A percentile compares a stretch with the other conserved stretches of the same genome.
Evolutionary conservation across 2,888 invertebrate species (phyloP).

Genomic region (Caradrina kadenii): DNA sequence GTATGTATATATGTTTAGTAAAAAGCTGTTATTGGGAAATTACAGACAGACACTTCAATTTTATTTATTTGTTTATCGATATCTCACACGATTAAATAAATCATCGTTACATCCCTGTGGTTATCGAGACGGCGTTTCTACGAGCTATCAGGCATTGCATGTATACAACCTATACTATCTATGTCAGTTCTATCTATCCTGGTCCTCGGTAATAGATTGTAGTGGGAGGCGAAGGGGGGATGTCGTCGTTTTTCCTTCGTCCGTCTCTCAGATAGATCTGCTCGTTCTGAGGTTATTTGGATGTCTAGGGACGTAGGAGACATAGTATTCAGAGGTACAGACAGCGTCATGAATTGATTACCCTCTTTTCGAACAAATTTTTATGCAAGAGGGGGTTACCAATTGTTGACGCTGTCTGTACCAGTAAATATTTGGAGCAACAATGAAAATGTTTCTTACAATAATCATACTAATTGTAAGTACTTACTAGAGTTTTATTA

Average conservation of each 20-base stretch:
- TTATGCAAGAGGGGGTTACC: too few relatives aligned
- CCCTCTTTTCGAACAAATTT: too few relatives aligned
- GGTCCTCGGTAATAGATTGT: slow-evolving; percentile 11
- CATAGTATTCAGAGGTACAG: background rate
- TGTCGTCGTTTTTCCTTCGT: slow-evolving; percentile 32
- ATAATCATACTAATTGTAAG: background rate
- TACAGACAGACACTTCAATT: too few relatives aligned
- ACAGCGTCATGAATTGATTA: too few relatives aligned
- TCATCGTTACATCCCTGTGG: slow-evolving; percentile 26
- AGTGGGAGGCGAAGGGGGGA: background rate
- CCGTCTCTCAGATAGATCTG: slow-evolving; percentile 1
- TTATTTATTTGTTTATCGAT: slow-evolving; percentile 36
- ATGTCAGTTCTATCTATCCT: background rate
- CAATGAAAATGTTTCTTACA: background rate
- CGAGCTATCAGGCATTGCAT: background rate
- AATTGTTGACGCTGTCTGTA: too few relatives aligned
- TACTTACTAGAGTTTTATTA: too few relatives aligned
- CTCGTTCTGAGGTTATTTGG: slow-evolving; percentile 39
- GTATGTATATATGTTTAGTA: too few relatives aligned
- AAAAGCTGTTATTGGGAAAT: too few relatives aligned
- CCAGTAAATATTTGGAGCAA: slow-evolving; percentile 3
- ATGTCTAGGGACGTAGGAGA: slow-evolving; percentile 15
- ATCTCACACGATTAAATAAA: slow-evolving; percentile 35
- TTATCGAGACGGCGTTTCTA: slow-evolving; percentile 16
- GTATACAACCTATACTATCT: slow-evolving; percentile 25